Evolutionary conservation across 2,113 vertebrate genomes (phyloP).

Genomic region (Vulpes lagopus): DNA sequence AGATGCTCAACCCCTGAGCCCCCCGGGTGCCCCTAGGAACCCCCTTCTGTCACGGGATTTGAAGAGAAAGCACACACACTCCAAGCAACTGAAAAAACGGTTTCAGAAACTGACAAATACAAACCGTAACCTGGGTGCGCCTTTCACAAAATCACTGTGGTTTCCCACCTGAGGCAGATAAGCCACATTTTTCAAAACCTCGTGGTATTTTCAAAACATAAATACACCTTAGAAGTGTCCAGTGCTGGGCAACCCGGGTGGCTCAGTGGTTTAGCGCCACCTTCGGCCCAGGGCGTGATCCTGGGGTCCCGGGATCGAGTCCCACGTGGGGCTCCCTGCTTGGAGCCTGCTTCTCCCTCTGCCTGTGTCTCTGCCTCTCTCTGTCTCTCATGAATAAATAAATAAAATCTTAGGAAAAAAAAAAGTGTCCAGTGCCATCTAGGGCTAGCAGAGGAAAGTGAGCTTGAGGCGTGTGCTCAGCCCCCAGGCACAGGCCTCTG

Average conservation of each 20-base stretch:
- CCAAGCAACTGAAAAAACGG: background rate
- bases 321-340: too few species aligned
- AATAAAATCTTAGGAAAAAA: too few species aligned
- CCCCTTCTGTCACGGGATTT: background rate
- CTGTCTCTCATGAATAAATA: too few species aligned
- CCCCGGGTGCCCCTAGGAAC: background rate
- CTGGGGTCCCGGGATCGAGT: too few species aligned
- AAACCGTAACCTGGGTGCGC: background rate
- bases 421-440: background rate
- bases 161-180: background rate
- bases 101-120: background rate
- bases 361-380: too few species aligned
- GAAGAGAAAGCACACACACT: background rate
- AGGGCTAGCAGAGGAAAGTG: background rate
- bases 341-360: too few species aligned
- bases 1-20: too few species aligned
- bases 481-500: background rate
- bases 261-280: too few species aligned
- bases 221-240: background rate
- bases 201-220: background rate
- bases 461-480: too few species aligned
- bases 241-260: too few species aligned
- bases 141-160: background rate
- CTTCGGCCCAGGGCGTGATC: too few species aligned
- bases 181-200: background rate